phyloP scores from a whole-genome alignment of 1,140 invertebrate species.

The Zaprionus ghesquierei region DNA sequence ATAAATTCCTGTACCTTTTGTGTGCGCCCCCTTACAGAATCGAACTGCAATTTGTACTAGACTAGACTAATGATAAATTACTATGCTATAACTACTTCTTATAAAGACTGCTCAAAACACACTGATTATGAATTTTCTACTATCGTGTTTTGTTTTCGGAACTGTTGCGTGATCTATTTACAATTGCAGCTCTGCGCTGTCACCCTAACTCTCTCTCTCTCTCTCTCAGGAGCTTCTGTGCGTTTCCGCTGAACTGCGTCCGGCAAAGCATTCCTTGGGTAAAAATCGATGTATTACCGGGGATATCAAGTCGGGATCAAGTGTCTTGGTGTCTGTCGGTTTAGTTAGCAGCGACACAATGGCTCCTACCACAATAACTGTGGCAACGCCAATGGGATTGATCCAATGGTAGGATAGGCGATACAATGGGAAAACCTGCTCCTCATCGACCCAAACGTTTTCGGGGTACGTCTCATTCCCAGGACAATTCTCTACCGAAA shows the following conservation, averaged over 20 bases:
- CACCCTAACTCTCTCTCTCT: too few species aligned
- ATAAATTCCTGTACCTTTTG: constrained; percentile 67
- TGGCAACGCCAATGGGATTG: constrained; percentile 86
- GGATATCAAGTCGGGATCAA: constrained; percentile 86
- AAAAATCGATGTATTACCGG: constrained; percentile 84
- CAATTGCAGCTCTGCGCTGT: constrained; percentile 7
- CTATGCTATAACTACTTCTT: constrained; percentile 15
- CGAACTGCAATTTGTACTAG: constrained; percentile 48
- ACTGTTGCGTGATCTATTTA: not conserved
- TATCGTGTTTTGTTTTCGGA: constrained; percentile 16
- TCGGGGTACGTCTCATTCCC: constrained; percentile 59
- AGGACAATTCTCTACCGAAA: constrained; percentile 79
- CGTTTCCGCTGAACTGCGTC: constrained; percentile 44
- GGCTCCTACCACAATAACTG: constrained; percentile 87
- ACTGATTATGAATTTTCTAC: constrained; percentile 22
- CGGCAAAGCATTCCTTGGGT: constrained; percentile 73
- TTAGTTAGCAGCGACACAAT: constrained; percentile 88
- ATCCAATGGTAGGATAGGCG: constrained; percentile 91
- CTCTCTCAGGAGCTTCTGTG: constrained; percentile 51
- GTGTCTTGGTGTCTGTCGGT: constrained; percentile 83
- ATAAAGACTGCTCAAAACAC: constrained; percentile 1
- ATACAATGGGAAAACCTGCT: constrained; percentile 87
- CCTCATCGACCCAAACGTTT: constrained; percentile 82
- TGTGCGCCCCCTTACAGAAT: constrained; percentile 21
- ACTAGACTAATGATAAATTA: constrained; percentile 49